A percentile compares a stretch with the other conserved stretches of the same genome.
Evolutionary conservation across 2,113 vertebrate genomes (phyloP).

Genomic region (Varanus salvator): DNA sequence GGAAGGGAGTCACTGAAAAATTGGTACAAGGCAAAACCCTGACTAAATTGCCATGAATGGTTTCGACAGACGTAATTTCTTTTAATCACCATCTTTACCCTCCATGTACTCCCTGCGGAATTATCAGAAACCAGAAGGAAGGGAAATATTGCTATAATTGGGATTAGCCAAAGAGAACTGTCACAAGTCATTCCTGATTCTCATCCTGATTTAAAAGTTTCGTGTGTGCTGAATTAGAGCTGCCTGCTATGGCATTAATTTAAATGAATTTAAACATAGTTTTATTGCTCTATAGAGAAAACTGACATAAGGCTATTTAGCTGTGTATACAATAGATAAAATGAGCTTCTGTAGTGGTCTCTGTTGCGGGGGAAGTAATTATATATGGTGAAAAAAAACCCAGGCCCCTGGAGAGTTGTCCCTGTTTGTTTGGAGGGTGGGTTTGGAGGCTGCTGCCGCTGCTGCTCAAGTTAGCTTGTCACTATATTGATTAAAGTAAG

Average conservation of each 20-base stretch:
- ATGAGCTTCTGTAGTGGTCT: conserved; percentile 45
- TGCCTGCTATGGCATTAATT: neutral
- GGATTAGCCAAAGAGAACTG: conserved; percentile 35
- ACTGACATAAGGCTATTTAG: conserved; percentile 37
- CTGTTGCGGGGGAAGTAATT: conserved; percentile 51
- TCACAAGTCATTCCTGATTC: neutral
- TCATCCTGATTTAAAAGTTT: conserved; percentile 16
- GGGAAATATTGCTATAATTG: conserved; percentile 36
- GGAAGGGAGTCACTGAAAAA: neutral
- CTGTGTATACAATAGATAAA: conserved; percentile 47
- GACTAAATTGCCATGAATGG: neutral
- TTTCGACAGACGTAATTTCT: conserved; percentile 17
- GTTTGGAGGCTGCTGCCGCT: neutral
- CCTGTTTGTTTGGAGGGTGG: conserved; percentile 24
- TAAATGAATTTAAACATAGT: conserved; percentile 34
- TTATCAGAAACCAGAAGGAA: conserved; percentile 16
- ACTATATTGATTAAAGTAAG: conserved; percentile 37
- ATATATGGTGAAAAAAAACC: conserved; percentile 17
- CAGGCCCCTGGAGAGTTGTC: conserved; percentile 47
- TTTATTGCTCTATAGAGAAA: conserved; percentile 15
- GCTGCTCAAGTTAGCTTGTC: conserved; percentile 46
- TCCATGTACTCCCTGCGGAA: neutral
- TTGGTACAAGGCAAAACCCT: neutral
- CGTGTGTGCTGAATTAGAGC: neutral
- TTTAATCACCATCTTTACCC: neutral